phyloP scores from a whole-genome alignment of 2,888 invertebrate species.

The Drosophila emarginata region DNA sequence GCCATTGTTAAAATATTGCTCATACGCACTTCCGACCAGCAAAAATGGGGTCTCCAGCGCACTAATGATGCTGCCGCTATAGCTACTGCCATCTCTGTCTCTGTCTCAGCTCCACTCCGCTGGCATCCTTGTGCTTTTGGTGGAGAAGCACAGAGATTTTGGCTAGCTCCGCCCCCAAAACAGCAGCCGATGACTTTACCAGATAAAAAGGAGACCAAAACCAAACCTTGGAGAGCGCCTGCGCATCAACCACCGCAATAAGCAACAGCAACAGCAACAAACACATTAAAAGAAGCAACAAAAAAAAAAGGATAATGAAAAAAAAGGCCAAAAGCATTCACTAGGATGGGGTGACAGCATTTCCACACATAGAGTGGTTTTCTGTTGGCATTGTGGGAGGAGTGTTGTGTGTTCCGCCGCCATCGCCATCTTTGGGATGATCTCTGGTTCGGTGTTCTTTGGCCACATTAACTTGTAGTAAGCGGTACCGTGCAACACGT shows the following conservation, averaged over 20 bases:
- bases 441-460: constrained; percentile 39
- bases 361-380: not conserved
- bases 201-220: constrained; percentile 52
- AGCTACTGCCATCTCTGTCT: constrained; percentile 47
- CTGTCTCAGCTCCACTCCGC: not conserved
- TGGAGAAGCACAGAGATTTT: constrained; percentile 30
- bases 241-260: constrained; percentile 60
- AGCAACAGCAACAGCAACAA: constrained; percentile 50
- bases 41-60: constrained; percentile 70
- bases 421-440: constrained; percentile 51
- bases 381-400: constrained; percentile 47
- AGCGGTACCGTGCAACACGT: constrained; percentile 77
- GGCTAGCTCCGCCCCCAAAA: constrained; percentile 60
- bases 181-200: constrained; percentile 58
- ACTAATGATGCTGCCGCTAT: constrained; percentile 67
- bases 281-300: not conserved
- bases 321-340: not conserved
- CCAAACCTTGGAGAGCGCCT: constrained; percentile 57
- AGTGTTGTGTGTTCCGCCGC: constrained; percentile 36
- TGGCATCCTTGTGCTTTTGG: no score
- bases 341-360: constrained; percentile 3
- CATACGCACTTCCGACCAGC: constrained; percentile 74
- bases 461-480: constrained; percentile 73
- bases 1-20: constrained; percentile 81
- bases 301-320: not conserved